Evolutionary conservation across 1,140 invertebrate genomes (phyloP).

Genomic region (Choristoneura fumiferana): DNA sequence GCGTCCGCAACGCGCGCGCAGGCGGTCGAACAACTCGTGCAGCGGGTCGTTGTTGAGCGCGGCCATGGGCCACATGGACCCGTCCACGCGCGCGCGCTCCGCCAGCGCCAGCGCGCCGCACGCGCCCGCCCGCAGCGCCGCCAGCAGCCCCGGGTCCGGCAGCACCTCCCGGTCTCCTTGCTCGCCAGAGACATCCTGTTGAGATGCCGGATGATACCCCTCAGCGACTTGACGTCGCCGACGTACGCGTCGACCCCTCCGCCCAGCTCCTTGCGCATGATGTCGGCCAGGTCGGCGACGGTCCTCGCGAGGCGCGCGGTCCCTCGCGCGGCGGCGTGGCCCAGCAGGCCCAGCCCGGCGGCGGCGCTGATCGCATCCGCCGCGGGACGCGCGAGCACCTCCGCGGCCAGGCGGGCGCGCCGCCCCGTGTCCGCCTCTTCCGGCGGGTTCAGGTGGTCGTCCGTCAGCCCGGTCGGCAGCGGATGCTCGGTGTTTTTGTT

Average conservation of each 20-base stretch:
- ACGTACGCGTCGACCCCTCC: neutral
- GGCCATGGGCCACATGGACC: neutral
- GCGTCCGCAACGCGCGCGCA: neutral
- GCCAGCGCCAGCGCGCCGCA: neutral
- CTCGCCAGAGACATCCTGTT: neutral
- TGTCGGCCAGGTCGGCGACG: neutral
- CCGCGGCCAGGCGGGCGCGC: neutral
- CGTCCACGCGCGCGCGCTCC: neutral
- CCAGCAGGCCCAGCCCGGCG: neutral
- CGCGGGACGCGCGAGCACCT: neutral
- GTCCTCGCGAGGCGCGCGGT: neutral
- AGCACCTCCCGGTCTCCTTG: neutral
- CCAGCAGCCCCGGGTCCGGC: neutral
- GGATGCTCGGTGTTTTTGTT: neutral
- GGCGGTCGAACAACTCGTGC: neutral
- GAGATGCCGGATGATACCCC: neutral
- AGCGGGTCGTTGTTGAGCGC: neutral
- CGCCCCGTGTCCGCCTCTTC: neutral
- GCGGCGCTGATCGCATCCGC: neutral
- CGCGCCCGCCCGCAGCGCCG: neutral
- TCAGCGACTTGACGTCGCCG: neutral
- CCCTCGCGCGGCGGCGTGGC: neutral
- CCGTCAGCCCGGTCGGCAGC: neutral
- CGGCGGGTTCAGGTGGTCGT: neutral
- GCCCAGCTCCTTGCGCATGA: neutral